Evolutionary conservation across 2,797 vertebrate genomes (phyloP).

Genomic region (Cuculus canorus): DNA sequence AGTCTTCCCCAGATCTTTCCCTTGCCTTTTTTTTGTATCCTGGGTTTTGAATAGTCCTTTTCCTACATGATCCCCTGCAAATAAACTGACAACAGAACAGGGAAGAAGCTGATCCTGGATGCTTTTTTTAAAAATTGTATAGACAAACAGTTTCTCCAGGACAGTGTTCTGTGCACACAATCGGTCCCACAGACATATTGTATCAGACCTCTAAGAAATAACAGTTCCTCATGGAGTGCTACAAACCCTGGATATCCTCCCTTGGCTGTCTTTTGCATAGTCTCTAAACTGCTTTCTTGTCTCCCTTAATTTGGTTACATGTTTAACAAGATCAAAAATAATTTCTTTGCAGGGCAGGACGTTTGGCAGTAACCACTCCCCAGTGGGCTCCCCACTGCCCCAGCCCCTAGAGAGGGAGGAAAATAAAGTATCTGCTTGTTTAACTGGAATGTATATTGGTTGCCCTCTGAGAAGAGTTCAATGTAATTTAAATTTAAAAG

Average conservation of each 20-base stretch:
- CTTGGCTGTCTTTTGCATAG: neutral
- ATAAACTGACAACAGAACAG: neutral
- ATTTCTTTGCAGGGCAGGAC: conserved; percentile 9
- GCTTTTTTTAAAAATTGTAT: no score
- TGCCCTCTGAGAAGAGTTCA: neutral
- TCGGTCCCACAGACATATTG: neutral
- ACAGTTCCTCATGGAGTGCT: neutral
- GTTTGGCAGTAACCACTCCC: neutral
- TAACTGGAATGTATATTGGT: neutral
- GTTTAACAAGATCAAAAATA: conserved; percentile 13
- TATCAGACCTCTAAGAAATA: neutral
- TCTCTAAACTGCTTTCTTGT: neutral
- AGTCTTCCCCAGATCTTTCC: neutral
- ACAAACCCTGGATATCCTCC: neutral
- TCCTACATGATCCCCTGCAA: neutral
- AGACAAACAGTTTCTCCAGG: neutral
- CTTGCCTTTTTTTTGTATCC: neutral
- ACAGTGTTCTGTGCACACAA: neutral
- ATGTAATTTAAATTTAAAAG: neutral
- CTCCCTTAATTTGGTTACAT: conserved; percentile 5
- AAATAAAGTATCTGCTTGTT: neutral
- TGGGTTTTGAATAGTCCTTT: neutral
- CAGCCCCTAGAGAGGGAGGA: no score
- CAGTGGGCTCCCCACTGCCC: no score
- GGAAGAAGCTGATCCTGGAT: neutral